Evolutionary conservation across 2,888 invertebrate genomes (phyloP).

Genomic region (Chymomyza caudatula): DNA sequence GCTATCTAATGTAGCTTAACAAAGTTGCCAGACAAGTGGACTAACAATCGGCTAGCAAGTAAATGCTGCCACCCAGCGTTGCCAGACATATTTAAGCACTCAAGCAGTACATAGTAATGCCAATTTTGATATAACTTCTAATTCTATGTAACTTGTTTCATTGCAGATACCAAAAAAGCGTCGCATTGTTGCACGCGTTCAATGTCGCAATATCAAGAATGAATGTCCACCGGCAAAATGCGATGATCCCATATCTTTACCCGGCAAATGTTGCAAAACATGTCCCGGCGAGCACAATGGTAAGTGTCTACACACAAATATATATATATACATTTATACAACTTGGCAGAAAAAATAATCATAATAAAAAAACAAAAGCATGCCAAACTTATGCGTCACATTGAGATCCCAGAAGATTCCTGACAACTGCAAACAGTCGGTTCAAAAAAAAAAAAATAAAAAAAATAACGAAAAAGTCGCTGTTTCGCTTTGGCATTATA

Average conservation of each 20-base stretch:
- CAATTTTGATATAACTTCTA: no score
- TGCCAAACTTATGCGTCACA: background rate
- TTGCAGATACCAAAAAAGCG: conserved; percentile 91
- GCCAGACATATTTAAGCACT: no score
- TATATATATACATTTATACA: background rate
- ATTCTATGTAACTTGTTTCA: conserved; percentile 19
- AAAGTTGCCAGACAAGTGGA: no score
- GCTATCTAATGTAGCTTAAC: no score
- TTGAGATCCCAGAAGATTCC: conserved; percentile 5
- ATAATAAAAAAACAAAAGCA: background rate
- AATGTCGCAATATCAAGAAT: conserved; percentile 93
- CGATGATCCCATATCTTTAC: conserved; percentile 89
- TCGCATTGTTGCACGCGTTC: conserved; percentile 91
- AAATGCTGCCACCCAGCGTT: no score
- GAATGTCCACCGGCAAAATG: conserved; percentile 94
- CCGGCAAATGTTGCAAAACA: conserved; percentile 94
- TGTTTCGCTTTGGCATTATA: conserved; percentile 16
- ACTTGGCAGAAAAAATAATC: no score
- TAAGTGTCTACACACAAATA: conserved; percentile 78
- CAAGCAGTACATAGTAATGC: no score
- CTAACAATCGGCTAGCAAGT: no score
- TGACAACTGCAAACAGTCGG: background rate
- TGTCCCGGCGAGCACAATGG: conserved; percentile 89
- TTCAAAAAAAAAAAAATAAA: background rate
- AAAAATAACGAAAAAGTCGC: conserved; percentile 2